Evolutionary conservation across 2,113 vertebrate genomes (phyloP), one percentile per base, ranked within the genome.

Genomic region (Scomber japonicus): DNA sequence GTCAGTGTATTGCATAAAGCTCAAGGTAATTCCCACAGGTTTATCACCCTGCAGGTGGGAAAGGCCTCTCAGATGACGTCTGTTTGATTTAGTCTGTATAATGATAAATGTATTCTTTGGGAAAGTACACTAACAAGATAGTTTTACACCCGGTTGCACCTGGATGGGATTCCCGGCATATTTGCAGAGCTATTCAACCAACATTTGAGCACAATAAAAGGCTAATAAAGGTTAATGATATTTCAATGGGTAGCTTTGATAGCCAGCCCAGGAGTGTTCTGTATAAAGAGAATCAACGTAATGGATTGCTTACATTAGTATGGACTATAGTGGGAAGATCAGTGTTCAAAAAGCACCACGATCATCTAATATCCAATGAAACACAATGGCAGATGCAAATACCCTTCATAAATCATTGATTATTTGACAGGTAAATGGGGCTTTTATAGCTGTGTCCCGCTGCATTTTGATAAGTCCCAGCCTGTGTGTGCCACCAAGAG

Each of bases 391-490:
- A 60, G n/a, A 45, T 3, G 2, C 48, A 61, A 48, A 71, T 17
- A 40, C 19, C 17, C 65, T 46, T 62, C 24, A 57, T 85, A 71
- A 80, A 80, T 77, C 61, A 60, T 14, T 59, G 66, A 69, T 75
- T 50, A 64, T 75, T 35, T 82, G 83, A 88, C 72, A 84, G 75
- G 72, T 90, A 84, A 83, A 87, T 86, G 60, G 66, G 48, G 6
- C 54, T 86, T 84, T 82, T 75, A 87, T 48, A 15, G 76, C 53
- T 50, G 6, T 57, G 24, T 78, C 35, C 70, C 14, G 14, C 31
- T 72, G 61, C 73, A 72, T 55, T 56, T 71, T 73, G 57, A 84
- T 54, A 69, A 59, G 55, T 24, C 67, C 57, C 79, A 63, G 55
- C 19, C 44, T 70, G 49, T 77, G 40, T 65, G 44, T 71, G 5